phyloP scores from a whole-genome alignment of 2,797 vertebrate genomes.

The Neosilurus hyrtlii region DNA sequence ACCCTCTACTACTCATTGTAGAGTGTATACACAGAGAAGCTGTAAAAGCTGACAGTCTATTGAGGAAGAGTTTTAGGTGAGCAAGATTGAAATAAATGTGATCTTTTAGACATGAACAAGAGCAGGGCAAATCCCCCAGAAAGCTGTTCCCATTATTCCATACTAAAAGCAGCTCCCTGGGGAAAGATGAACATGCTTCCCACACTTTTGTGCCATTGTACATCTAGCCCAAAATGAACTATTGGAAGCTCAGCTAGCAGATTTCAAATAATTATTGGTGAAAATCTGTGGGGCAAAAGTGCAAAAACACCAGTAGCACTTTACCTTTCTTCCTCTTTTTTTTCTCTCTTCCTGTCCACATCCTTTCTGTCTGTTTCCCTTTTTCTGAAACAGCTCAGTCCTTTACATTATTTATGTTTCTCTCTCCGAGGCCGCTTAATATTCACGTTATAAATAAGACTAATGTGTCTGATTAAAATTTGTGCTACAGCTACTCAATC shows the following conservation, averaged over 20 bases:
- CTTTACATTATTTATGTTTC: background rate
- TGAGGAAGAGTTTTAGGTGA: background rate
- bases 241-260: background rate
- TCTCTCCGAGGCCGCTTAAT: constrained; percentile 1
- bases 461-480: constrained; percentile 13
- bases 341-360: constrained; percentile 61
- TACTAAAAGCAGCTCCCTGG: constrained; percentile 18
- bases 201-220: constrained; percentile 26
- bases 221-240: constrained; percentile 27
- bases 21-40: background rate
- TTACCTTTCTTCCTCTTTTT: constrained; percentile 33
- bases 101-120: background rate
- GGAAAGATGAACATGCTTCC: constrained; percentile 20
- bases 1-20: background rate
- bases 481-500: background rate
- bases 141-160: constrained; percentile 20
- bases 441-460: constrained; percentile 11
- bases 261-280: constrained; percentile 38
- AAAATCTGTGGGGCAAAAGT: constrained; percentile 30
- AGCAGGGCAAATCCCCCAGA: constrained; percentile 6
- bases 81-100: background rate
- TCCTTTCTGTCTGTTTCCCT: constrained; percentile 28
- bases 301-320: constrained; percentile 33
- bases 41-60: constrained; percentile 1
- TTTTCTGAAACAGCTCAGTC: background rate